Evolutionary conservation across 2,888 invertebrate species (phyloP).

Genomic region (Abrostola triplasia): DNA sequence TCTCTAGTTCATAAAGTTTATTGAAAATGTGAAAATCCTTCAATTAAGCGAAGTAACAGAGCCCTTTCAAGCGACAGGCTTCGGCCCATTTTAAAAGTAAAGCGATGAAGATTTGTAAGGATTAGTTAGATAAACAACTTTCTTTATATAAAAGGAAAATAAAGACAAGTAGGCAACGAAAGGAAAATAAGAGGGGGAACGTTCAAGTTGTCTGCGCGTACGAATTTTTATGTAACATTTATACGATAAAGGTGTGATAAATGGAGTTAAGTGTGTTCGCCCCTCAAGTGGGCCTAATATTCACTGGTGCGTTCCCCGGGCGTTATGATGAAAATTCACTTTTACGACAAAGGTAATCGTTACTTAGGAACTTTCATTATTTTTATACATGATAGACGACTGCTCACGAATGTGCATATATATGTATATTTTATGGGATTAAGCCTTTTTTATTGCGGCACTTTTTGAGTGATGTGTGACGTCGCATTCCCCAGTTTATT

Average conservation of each 20-base stretch:
- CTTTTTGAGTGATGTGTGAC: no score
- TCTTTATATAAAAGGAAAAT: slow-evolving; percentile 48
- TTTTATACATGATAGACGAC: slow-evolving; percentile 29
- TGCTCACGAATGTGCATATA: slow-evolving; percentile 19
- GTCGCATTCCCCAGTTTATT: no score
- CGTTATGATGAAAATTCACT: slow-evolving; percentile 48
- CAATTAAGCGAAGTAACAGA: slow-evolving; percentile 27
- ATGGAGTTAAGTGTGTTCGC: slow-evolving; percentile 54
- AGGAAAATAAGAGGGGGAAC: slow-evolving; percentile 21
- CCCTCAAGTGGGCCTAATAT: slow-evolving; percentile 59
- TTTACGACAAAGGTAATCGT: slow-evolving; percentile 39
- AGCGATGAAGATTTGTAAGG: slow-evolving; percentile 55
- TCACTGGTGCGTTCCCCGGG: slow-evolving; percentile 40
- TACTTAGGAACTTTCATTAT: slow-evolving; percentile 47
- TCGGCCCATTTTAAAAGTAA: slow-evolving; percentile 43
- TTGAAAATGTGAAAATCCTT: slow-evolving; percentile 41
- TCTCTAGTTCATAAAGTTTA: slow-evolving; percentile 23
- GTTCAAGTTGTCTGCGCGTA: slow-evolving; percentile 33
- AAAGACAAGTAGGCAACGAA: slow-evolving; percentile 42
- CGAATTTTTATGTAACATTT: slow-evolving; percentile 54
- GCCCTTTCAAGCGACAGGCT: slow-evolving; percentile 34
- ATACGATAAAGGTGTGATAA: slow-evolving; percentile 63
- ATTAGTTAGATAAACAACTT: slow-evolving; percentile 56
- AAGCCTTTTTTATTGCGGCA: background rate
- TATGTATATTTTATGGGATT: slow-evolving; percentile 11